Conservation (phyloP, 2,888 invertebrate species). For the Aporophyla lueneburgensis region DNA sequence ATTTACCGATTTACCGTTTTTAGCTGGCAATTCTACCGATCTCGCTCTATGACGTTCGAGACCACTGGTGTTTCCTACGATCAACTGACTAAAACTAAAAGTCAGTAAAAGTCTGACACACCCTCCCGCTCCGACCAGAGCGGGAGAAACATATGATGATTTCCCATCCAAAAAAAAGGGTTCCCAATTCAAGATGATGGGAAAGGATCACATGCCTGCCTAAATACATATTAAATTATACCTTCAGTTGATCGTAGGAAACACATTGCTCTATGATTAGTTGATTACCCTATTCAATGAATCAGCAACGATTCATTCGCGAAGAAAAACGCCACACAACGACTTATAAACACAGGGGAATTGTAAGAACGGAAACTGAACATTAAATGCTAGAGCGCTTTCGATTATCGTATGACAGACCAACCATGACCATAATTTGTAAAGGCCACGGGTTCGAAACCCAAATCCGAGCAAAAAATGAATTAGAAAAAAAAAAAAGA, state of each 20-base stretch:
- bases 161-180: too few relatives aligned
- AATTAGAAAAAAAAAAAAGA: too few relatives aligned
- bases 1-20: too few relatives aligned
- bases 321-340: slow-evolving; percentile 16
- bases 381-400: slow-evolving; percentile 18
- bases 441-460: neutral
- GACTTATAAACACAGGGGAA: slow-evolving; percentile 18
- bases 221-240: neutral
- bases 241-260: neutral
- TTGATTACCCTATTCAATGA: slow-evolving; percentile 15
- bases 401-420: neutral
- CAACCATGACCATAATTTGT: neutral
- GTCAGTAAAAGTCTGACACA: too few relatives aligned
- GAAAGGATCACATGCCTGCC: neutral
- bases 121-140: too few relatives aligned
- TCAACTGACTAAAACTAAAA: too few relatives aligned
- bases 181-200: neutral
- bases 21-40: too few relatives aligned
- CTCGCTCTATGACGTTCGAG: too few relatives aligned
- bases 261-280: slow-evolving; percentile 10
- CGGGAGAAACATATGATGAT: too few relatives aligned
- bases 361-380: slow-evolving; percentile 11
- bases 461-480: too few relatives aligned
- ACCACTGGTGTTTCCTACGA: too few relatives aligned
- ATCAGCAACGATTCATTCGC: slow-evolving; percentile 6